A percentile compares a stretch with the other conserved stretches of the same genome.
Evolutionary conservation across 2,113 vertebrate genomes (phyloP).

Genomic region (Nycticorax nycticorax): DNA sequence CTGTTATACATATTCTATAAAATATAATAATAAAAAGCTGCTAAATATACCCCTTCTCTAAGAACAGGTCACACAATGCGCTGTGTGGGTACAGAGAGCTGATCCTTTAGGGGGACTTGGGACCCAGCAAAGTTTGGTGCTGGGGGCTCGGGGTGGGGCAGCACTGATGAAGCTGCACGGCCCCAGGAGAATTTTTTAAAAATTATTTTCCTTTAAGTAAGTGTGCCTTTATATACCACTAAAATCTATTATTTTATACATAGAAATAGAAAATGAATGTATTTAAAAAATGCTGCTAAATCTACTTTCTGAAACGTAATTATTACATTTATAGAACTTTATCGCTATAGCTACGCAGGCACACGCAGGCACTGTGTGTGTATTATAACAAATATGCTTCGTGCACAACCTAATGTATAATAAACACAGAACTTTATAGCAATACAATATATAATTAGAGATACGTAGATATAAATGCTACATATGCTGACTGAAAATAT

Average conservation of each 20-base stretch:
- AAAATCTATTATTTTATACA: not conserved
- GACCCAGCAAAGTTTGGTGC: accelerated
- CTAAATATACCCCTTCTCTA: accelerated
- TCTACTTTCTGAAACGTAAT: no score
- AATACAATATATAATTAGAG: not conserved
- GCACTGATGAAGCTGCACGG: accelerated
- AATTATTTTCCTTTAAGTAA: not conserved
- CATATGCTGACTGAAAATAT: not conserved
- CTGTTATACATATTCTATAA: not conserved
- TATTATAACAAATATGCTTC: not conserved
- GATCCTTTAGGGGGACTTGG: accelerated
- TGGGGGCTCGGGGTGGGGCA: not conserved
- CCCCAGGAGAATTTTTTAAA: no score
- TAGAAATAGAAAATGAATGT: no score
- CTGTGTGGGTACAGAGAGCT: accelerated
- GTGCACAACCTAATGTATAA: no score
- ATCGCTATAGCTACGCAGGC: accelerated
- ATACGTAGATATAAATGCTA: not conserved
- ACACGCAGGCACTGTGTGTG: accelerated
- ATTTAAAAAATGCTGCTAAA: not conserved
- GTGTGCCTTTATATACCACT: no score
- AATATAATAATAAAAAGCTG: not conserved
- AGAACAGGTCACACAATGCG: accelerated
- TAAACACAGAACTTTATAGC: not conserved
- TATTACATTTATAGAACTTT: not conserved